Percentiles rank a stretch among this genome's conserved stretches.
Conservation (phyloP, 1,140 invertebrate species). For the Phocides pigmalion region DNA sequence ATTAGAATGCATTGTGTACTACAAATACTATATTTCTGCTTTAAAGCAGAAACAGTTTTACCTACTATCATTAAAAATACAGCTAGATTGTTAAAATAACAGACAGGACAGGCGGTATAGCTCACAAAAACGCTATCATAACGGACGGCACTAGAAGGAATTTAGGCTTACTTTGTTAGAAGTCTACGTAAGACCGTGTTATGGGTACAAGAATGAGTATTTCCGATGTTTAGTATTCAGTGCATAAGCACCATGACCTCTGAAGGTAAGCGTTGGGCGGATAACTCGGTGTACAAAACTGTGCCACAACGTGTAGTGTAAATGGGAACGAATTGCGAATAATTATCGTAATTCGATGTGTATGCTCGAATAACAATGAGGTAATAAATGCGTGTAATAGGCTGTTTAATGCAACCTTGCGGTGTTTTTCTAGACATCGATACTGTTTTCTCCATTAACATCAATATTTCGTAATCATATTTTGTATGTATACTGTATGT, state of each 20-base stretch:
- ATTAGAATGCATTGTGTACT: too few relatives aligned
- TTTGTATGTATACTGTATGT: too few relatives aligned
- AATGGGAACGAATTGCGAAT: constrained; percentile 23
- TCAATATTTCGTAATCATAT: too few relatives aligned
- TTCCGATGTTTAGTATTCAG: constrained; percentile 13
- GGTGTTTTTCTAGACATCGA: background rate
- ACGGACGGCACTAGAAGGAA: background rate
- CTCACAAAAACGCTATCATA: background rate
- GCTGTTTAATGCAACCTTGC: constrained; percentile 14
- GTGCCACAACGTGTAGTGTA: constrained; percentile 1
- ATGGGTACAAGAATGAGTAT: background rate
- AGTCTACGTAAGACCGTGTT: background rate
- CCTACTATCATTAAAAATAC: too few relatives aligned
- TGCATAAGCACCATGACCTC: constrained; percentile 9
- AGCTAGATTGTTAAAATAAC: too few relatives aligned
- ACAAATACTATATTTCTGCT: too few relatives aligned
- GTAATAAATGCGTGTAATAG: constrained; percentile 17
- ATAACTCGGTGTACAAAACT: constrained; percentile 10
- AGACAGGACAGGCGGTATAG: background rate
- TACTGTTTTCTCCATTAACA: too few relatives aligned
- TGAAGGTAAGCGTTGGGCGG: constrained; percentile 10
- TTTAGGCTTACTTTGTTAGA: background rate
- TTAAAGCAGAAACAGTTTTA: too few relatives aligned
- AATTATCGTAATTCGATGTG: constrained; percentile 17
- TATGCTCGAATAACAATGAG: constrained; percentile 23